Conservation (phyloP, 2,888 invertebrate genomes). For the Meta bourneti region DNA sequence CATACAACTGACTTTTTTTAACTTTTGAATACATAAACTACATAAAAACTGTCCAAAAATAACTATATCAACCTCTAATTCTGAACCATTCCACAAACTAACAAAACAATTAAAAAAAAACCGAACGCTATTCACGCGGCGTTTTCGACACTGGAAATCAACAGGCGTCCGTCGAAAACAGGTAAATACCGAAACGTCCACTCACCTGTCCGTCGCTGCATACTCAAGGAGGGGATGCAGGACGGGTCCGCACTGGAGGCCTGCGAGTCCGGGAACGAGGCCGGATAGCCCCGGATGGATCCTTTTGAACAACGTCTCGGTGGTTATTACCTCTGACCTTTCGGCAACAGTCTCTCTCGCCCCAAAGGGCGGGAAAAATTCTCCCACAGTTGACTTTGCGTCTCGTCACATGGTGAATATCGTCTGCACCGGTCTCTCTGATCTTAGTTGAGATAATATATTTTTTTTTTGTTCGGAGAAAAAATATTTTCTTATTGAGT, state of each 20-base stretch:
- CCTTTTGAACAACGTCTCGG: slow-evolving; percentile 52
- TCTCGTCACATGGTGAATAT: background rate
- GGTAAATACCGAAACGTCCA: slow-evolving; percentile 12
- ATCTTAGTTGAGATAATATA: background rate
- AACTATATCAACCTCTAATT: no score
- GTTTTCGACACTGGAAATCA: background rate
- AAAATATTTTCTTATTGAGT: background rate
- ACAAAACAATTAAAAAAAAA: no score
- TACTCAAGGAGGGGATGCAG: slow-evolving; percentile 10
- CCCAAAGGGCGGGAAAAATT: slow-evolving; percentile 42
- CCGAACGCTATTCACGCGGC: no score
- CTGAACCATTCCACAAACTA: background rate
- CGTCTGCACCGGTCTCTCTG: slow-evolving; percentile 1
- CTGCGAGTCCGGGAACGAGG: slow-evolving; percentile 24
- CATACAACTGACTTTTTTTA: no score
- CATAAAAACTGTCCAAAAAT: no score
- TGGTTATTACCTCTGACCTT: slow-evolving; percentile 68
- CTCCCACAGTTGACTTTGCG: slow-evolving; percentile 2
- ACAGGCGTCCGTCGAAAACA: slow-evolving; percentile 33
- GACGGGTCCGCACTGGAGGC: background rate
- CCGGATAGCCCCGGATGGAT: slow-evolving; percentile 66
- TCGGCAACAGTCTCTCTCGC: slow-evolving; percentile 14
- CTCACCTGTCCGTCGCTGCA: slow-evolving; percentile 16
- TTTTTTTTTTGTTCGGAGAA: background rate
- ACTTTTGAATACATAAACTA: no score